phyloP scores from a whole-genome alignment of 2,888 invertebrate genomes.

The Elysia crispata region DNA sequence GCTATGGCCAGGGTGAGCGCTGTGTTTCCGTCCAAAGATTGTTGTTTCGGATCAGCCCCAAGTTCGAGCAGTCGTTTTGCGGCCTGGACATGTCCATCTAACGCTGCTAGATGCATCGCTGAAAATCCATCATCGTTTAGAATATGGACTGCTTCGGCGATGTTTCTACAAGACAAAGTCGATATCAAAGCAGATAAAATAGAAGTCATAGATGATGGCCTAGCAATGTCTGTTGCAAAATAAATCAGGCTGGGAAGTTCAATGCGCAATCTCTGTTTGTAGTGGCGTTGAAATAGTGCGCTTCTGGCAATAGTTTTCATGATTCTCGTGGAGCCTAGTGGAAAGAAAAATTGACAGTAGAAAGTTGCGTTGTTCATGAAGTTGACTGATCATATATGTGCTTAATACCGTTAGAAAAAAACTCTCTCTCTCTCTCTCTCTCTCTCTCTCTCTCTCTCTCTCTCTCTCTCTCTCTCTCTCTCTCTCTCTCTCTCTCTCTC shows the following conservation, averaged over 20 bases:
- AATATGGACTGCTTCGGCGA: not conserved
- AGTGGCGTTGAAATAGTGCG: not conserved
- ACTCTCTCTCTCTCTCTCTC: not conserved
- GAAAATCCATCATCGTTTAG: conserved; percentile 20
- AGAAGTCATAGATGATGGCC: not conserved
- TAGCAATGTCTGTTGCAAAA: not conserved
- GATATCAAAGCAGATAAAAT: not conserved
- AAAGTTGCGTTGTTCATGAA: too few relatives aligned
- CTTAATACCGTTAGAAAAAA: not conserved
- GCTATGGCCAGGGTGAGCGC: conserved; percentile 21
- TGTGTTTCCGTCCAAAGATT: conserved; percentile 22
- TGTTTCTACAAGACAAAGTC: not conserved
- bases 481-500: not conserved
- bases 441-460: conserved; percentile 12
- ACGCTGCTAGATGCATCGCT: not conserved
- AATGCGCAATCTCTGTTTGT: not conserved
- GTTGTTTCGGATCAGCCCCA: not conserved
- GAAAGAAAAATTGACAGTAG: too few relatives aligned
- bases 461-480: conserved; percentile 12
- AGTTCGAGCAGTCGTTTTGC: conserved; percentile 12
- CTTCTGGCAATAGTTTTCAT: not conserved
- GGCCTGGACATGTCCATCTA: conserved; percentile 7
- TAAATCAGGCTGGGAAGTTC: conserved; percentile 1
- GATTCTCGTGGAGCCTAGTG: too few relatives aligned
- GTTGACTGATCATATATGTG: too few relatives aligned